A percentile compares a stretch with the other conserved stretches of the same genome.
Evolutionary conservation across 1,140 invertebrate genomes (phyloP).

Genomic region (Myzus persicae): DNA sequence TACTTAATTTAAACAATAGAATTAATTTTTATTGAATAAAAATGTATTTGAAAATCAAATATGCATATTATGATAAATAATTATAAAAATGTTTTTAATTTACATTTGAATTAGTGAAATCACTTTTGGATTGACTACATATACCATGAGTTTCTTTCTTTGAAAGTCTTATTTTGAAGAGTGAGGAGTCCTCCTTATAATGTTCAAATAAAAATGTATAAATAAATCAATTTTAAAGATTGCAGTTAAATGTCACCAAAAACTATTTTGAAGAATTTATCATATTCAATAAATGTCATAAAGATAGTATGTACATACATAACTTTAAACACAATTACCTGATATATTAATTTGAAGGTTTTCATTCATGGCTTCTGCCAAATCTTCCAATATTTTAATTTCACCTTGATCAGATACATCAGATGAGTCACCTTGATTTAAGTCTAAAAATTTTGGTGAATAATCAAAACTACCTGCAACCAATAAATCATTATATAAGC

Average conservation of each 20-base stretch:
- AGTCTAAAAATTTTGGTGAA: slow-evolving; percentile 73
- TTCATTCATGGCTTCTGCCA: slow-evolving; percentile 94
- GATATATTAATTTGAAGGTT: slow-evolving; percentile 43
- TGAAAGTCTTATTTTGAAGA: background rate
- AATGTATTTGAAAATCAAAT: background rate
- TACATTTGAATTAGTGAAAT: background rate
- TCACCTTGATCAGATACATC: slow-evolving; percentile 69
- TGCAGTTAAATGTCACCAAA: background rate
- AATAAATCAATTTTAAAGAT: background rate
- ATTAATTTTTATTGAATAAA: background rate
- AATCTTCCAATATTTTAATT: slow-evolving; percentile 83
- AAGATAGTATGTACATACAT: background rate
- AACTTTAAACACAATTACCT: background rate
- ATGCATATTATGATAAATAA: background rate
- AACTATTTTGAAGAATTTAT: background rate
- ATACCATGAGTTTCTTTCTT: background rate
- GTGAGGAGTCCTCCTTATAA: background rate
- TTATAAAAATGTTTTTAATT: slow-evolving; percentile 2
- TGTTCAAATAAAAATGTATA: slow-evolving; percentile 17
- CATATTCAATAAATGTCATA: background rate
- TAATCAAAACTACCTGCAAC: slow-evolving; percentile 85
- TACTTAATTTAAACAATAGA: background rate
- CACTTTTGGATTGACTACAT: background rate
- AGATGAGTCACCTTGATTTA: slow-evolving; percentile 66
- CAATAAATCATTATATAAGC: background rate